phyloP scores from a whole-genome alignment of 2,797 vertebrate species.

The Aphelocoma californica region DNA sequence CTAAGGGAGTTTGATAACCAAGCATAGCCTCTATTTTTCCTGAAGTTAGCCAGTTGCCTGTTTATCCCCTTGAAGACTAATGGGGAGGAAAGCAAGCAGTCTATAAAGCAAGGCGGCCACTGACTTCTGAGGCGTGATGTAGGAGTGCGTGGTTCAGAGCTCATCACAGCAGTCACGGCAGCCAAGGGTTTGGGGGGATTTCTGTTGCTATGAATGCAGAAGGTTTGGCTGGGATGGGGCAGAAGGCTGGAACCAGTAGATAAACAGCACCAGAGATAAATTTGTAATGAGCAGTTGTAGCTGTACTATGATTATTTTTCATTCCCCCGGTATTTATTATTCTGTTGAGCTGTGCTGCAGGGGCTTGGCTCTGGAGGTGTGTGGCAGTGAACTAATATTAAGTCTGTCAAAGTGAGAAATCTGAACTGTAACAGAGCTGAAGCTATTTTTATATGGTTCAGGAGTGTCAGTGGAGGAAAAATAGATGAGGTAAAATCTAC shows the following conservation, averaged over 20 bases:
- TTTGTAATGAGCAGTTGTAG: neutral
- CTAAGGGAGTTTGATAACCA: neutral
- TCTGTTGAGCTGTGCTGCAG: neutral
- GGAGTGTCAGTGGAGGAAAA: neutral
- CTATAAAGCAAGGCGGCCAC: neutral
- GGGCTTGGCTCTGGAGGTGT: neutral
- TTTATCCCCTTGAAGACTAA: neutral
- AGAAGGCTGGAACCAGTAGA: slow-evolving; percentile 1
- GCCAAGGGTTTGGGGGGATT: neutral
- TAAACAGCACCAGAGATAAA: slow-evolving; percentile 7
- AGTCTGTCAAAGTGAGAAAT: neutral
- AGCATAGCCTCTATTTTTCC: neutral
- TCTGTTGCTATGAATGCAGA: neutral
- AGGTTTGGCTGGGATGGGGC: neutral
- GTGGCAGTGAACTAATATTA: neutral
- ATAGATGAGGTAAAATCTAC: neutral
- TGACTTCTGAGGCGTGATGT: neutral
- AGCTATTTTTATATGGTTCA: neutral
- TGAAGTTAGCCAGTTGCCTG: neutral
- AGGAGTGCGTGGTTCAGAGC: neutral
- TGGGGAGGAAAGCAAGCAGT: neutral
- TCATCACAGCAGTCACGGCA: neutral
- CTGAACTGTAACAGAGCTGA: neutral
- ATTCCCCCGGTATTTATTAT: neutral
- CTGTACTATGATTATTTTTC: neutral